phyloP scores from a whole-genome alignment of 1,140 invertebrate species.

The Magallana gigas region DNA sequence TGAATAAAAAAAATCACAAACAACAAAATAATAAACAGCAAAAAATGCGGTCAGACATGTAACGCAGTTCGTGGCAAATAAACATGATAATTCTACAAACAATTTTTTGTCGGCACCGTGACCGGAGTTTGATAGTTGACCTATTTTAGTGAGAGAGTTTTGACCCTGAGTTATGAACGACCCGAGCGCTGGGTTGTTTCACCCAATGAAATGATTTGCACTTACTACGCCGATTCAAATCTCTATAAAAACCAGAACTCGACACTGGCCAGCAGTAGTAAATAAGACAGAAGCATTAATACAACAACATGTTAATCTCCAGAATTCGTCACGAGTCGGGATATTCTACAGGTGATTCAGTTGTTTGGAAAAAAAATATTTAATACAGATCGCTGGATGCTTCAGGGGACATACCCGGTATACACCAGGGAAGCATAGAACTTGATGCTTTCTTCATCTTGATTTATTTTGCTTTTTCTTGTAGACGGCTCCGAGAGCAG shows the following conservation, averaged over 20 bases:
- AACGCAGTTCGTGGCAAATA: no score
- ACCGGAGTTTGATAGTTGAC: slow-evolving; percentile 13
- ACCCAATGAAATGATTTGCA: slow-evolving; percentile 4
- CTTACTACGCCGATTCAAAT: not conserved
- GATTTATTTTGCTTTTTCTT: not conserved
- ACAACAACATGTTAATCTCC: not conserved
- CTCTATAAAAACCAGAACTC: not conserved
- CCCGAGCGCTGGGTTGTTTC: not conserved
- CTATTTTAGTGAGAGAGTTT: not conserved
- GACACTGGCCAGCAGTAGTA: not conserved
- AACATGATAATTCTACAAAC: no score
- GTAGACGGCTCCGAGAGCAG: slow-evolving; percentile 5
- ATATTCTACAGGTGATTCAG: slow-evolving; percentile 18
- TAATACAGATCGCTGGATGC: no score
- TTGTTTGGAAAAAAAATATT: not conserved
- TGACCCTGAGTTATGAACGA: slow-evolving; percentile 1
- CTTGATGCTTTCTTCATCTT: no score
- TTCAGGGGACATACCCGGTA: no score
- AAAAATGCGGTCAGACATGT: no score
- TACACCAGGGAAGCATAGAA: no score
- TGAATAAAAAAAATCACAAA: no score
- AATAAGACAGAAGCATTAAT: not conserved
- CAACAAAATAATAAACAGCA: no score
- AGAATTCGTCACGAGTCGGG: slow-evolving; percentile 11
- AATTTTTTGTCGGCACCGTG: not conserved